These are phyloP conservation scores for Lypha dubia DNA, from an alignment of 2,888 invertebrate species.

Conservation along the genomic window DNA sequence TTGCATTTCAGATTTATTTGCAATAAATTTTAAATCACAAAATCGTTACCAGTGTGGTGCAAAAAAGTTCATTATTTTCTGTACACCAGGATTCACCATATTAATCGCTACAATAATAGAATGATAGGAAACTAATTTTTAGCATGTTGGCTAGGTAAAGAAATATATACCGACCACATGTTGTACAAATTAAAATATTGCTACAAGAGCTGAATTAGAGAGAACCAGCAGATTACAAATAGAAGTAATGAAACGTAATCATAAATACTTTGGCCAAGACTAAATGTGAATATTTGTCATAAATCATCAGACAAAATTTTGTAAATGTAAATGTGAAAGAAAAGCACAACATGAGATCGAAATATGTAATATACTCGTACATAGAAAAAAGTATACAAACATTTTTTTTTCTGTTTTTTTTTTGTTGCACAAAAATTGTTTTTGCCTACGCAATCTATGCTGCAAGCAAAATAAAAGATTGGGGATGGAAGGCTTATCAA, in stretches of 20 bases:
- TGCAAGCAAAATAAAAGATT: neutral
- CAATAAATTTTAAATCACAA: conserved; percentile 67
- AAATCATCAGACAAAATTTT: conserved; percentile 62
- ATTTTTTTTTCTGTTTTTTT: neutral
- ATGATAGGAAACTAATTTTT: no score
- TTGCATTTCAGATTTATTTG: conserved; percentile 70
- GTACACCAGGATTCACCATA: neutral
- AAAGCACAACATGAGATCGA: conserved; percentile 69
- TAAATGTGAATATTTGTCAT: conserved; percentile 68
- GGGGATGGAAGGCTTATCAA: conserved; percentile 24
- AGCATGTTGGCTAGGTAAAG: neutral
- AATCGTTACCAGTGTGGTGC: conserved; percentile 62
- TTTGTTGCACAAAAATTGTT: neutral
- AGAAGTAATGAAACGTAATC: conserved; percentile 44
- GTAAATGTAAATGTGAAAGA: conserved; percentile 68
- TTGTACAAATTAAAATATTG: conserved; percentile 37
- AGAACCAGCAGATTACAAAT: conserved; percentile 17
- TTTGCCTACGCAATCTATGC: conserved; percentile 43
- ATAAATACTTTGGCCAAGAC: conserved; percentile 15
- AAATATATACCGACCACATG: conserved; percentile 36
- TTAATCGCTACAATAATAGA: neutral
- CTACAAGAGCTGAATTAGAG: conserved; percentile 22
- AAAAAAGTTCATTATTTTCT: conserved; percentile 17
- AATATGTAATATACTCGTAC: no score
- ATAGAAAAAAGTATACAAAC: no score